A percentile compares a stretch with the other conserved stretches of the same genome.
Conservation (phyloP, 2,888 invertebrate genomes). For the Bimastos eiseni region DNA sequence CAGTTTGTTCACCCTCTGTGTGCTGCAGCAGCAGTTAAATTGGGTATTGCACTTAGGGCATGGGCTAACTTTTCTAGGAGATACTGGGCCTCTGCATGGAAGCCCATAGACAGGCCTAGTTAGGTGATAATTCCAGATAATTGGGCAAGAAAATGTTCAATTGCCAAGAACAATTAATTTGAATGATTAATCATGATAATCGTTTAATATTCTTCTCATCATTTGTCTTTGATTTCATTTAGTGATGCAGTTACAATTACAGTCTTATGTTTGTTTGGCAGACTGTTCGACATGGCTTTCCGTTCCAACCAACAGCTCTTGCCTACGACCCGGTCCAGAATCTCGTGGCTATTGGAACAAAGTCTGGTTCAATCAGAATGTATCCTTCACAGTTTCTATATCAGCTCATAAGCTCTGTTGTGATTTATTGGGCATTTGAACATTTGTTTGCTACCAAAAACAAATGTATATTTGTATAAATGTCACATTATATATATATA, state of each 20-base stretch:
- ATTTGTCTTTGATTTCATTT: neutral
- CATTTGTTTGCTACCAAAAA: no score
- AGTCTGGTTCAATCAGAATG: constrained; percentile 91
- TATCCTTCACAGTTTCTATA: constrained; percentile 64
- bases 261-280: constrained; percentile 42
- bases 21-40: no score
- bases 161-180: neutral
- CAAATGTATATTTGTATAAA: neutral
- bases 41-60: no score
- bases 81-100: no score
- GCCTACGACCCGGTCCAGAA: constrained; percentile 98
- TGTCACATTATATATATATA: neutral
- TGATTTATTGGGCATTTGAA: no score
- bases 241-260: neutral
- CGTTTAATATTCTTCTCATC: no score
- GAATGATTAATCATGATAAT: neutral
- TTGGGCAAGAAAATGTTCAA: neutral
- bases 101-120: no score
- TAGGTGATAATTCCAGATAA: neutral
- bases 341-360: constrained; percentile 93
- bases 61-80: no score
- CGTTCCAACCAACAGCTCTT: constrained; percentile 92
- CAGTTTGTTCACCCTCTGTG: no score
- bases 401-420: neutral
- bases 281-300: constrained; percentile 88